These are phyloP conservation scores for Hylaeus anthracinus DNA, from an alignment of 1,140 invertebrate genomes.

Conservation along the genomic window DNA sequence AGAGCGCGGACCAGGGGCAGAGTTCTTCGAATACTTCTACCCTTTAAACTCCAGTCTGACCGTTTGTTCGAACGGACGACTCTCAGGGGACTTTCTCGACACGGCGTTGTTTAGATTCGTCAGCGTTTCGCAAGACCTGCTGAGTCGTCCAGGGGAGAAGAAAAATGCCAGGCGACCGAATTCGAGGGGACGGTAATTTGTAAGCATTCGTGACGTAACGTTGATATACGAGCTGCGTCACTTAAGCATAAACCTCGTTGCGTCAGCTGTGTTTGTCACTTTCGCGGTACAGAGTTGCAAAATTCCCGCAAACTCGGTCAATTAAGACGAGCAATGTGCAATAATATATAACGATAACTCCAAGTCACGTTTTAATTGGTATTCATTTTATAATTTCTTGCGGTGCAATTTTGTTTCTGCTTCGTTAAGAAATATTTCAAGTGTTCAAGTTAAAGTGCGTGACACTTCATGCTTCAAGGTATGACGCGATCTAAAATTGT, in stretches of 20 bases:
- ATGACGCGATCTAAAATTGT: too few species aligned
- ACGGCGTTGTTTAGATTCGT: too few species aligned
- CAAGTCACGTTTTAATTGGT: too few species aligned
- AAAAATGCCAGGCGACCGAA: background rate
- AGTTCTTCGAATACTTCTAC: background rate
- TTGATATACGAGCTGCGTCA: slow-evolving; percentile 8
- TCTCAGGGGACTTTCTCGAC: too few species aligned
- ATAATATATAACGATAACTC: background rate
- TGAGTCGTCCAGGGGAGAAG: too few species aligned
- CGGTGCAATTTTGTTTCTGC: too few species aligned
- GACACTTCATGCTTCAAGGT: too few species aligned
- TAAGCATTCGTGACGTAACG: slow-evolving; percentile 7
- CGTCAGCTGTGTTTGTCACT: background rate
- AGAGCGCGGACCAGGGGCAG: background rate
- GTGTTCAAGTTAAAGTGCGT: too few species aligned
- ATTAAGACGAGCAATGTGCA: background rate
- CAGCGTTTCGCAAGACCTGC: too few species aligned
- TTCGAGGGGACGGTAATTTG: background rate
- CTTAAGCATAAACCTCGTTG: slow-evolving; percentile 1
- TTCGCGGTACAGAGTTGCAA: slow-evolving; percentile 1
- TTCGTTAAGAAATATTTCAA: too few species aligned
- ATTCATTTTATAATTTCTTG: too few species aligned
- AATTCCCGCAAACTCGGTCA: background rate
- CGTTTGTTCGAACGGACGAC: background rate
- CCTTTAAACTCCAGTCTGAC: background rate